phyloP scores from a whole-genome alignment of 2,888 invertebrate species.

The Elysia crispata region DNA sequence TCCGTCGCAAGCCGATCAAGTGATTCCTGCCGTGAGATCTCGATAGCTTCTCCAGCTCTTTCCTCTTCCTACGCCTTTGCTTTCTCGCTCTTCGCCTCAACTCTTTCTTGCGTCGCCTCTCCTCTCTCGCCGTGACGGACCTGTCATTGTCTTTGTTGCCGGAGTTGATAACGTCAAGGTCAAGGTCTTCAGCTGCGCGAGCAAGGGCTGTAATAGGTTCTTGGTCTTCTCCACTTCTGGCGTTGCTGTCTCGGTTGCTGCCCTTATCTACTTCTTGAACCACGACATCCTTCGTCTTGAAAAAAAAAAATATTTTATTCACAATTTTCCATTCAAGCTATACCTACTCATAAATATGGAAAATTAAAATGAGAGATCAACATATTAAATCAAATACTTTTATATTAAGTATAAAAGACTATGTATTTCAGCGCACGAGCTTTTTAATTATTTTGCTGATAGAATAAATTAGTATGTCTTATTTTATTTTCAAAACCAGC shows the following conservation, averaged over 20 bases:
- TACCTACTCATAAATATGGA: no score
- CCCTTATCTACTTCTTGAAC: background rate
- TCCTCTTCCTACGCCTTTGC: background rate
- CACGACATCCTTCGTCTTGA: background rate
- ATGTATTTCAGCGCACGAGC: no score
- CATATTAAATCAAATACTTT: no score
- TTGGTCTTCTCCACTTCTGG: background rate
- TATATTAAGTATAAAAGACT: no score
- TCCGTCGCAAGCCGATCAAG: no score
- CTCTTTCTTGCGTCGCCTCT: conserved; percentile 1
- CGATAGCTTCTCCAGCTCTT: background rate
- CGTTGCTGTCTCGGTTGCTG: background rate
- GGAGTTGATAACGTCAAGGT: conserved; percentile 4
- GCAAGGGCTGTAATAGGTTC: conserved; percentile 29
- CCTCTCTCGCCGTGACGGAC: background rate
- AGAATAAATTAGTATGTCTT: no score
- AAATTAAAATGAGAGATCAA: no score
- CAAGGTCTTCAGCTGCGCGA: conserved; percentile 28
- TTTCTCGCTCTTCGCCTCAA: conserved; percentile 23
- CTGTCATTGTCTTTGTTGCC: background rate
- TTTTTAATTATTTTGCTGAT: no score
- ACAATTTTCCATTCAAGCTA: no score
- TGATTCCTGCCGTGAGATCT: no score
- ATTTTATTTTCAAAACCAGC: no score
- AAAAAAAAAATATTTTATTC: background rate